Evolutionary conservation across 2,113 vertebrate species (phyloP), one percentile per base, ranked within the genome.

Genomic region (Asarcornis scutulata): DNA sequence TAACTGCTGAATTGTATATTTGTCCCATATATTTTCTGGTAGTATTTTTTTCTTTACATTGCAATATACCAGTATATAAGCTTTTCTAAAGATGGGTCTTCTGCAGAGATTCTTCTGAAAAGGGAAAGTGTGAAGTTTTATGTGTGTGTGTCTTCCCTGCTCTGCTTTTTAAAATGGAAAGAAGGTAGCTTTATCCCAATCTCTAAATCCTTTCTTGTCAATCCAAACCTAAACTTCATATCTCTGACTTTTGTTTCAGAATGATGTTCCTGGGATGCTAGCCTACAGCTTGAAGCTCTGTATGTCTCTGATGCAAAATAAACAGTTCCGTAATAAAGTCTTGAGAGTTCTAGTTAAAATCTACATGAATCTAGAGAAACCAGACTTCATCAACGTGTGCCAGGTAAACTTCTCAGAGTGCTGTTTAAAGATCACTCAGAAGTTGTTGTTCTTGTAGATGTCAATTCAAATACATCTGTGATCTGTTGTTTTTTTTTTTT

Each of bases 221-320:
- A n/a, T 83, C 53, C 64, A 78, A 89, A 66, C 4, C 5, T 25
- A 36, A 52, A 73, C 31, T 66, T 80, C 9, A 53, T 73, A 59
- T 69, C 86, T 38, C 40, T 92, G 85, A 74, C 94, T 94, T 95
- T 36, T 91, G 25, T 95, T 98, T 63, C 98, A 99, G 99, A 99
- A 97, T 22, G 99, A 99, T 96, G 99, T 99, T 87, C 98, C 99
- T 79, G 99, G 99, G 67, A 99, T 99, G 97, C 98, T 99, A 62
- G 99, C 99, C n/a, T 99, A 99, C 96, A 99, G 99, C 97, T 97
- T 99, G 95, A 99, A 99, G 96, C 99, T 99, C 62, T 99, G 99
- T 97, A 99, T 99, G 99, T 99, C 99, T 82, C 97, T 99, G 91
- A 99, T 99, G 99, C 99, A 99, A 96, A 99, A 99, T 97, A 99